Conservation (phyloP, 2,888 invertebrate species). For the Stenurella melanura region DNA sequence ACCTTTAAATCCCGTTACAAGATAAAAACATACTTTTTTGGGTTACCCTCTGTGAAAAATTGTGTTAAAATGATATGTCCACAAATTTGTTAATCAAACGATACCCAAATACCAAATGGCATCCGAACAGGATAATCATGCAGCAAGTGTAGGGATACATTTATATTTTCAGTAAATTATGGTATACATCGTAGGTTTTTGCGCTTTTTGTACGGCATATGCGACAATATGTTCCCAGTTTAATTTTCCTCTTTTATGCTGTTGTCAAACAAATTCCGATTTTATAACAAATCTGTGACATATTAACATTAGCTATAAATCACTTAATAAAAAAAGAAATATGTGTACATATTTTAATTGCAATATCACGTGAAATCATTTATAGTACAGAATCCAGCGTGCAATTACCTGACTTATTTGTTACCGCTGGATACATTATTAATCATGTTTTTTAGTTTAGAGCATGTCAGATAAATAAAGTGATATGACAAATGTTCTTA, state of each 20-base stretch:
- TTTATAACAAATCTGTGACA: not conserved
- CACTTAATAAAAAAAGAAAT: no score
- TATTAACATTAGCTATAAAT: not conserved
- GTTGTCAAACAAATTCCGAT: conserved; percentile 18
- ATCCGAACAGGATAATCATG: not conserved
- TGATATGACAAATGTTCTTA: no score
- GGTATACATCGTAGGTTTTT: not conserved
- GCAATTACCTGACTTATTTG: no score
- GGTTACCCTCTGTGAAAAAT: not conserved
- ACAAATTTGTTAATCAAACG: conserved; percentile 1
- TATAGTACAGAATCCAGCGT: no score
- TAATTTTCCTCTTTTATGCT: conserved; percentile 11
- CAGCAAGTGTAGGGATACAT: not conserved
- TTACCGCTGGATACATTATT: no score
- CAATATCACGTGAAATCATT: no score
- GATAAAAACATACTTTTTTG: not conserved
- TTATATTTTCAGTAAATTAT: not conserved
- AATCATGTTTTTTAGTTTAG: no score
- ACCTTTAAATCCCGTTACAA: not conserved
- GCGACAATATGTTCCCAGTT: conserved; percentile 18
- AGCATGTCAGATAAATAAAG: no score
- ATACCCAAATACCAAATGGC: not conserved
- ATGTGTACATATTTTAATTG: no score
- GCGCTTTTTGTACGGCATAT: conserved; percentile 5
- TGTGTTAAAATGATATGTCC: conserved; percentile 1